phyloP scores from a whole-genome alignment of 2,888 invertebrate genomes.

The Hedya salicella region DNA sequence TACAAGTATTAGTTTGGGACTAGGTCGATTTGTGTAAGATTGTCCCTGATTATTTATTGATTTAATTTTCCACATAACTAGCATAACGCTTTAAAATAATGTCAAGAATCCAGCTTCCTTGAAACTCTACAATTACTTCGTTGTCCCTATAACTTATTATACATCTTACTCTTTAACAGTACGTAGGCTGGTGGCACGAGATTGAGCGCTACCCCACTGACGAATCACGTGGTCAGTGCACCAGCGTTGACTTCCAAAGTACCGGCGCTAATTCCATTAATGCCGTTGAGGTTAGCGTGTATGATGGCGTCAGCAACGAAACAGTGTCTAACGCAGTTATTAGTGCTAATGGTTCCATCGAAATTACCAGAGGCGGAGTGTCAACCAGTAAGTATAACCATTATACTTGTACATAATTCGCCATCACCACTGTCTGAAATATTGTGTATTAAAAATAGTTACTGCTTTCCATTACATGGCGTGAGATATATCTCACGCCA shows the following conservation, averaged over 20 bases:
- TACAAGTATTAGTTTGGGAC: no score
- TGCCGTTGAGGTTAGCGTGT: slow-evolving; percentile 62
- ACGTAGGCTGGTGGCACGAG: slow-evolving; percentile 75
- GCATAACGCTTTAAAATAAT: no score
- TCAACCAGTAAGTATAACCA: slow-evolving; percentile 17
- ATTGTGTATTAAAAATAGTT: no score
- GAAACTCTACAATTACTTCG: no score
- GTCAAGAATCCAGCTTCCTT: no score
- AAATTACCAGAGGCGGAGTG: slow-evolving; percentile 13
- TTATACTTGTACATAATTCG: not conserved
- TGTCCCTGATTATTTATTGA: no score
- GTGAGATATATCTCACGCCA: no score
- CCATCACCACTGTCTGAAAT: not conserved
- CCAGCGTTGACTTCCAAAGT: slow-evolving; percentile 59
- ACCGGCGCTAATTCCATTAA: slow-evolving; percentile 51
- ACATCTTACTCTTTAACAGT: slow-evolving; percentile 53
- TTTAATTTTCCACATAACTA: no score
- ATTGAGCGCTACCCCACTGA: slow-evolving; percentile 68
- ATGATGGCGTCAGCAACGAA: slow-evolving; percentile 44
- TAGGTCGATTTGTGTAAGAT: no score
- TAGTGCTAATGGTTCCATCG: slow-evolving; percentile 8
- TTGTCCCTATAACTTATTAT: not conserved
- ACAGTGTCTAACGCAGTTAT: not conserved
- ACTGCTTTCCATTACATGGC: no score
- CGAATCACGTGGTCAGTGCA: slow-evolving; percentile 58